Conservation (phyloP, 92 coral and sea anemone species). For the Palythoa grandiflora region DNA sequence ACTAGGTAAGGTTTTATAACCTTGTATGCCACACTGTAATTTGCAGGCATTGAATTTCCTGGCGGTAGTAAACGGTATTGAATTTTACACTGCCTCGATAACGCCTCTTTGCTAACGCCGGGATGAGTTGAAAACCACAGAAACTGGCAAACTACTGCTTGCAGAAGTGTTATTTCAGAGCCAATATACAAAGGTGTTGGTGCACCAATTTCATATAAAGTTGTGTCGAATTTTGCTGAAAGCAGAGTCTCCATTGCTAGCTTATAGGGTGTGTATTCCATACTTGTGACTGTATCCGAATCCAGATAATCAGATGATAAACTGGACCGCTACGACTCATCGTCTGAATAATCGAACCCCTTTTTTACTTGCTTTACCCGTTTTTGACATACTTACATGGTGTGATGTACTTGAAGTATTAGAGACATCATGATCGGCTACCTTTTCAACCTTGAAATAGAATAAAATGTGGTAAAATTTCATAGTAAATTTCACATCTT, state of each 20-base stretch:
- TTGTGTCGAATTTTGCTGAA: constrained; percentile 10
- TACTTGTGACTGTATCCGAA: too few relatives aligned
- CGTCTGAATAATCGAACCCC: too few relatives aligned
- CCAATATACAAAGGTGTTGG: constrained; percentile 42
- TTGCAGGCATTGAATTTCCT: not conserved
- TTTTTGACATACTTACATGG: too few relatives aligned
- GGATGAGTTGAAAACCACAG: constrained; percentile 42
- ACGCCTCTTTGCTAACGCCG: constrained; percentile 50
- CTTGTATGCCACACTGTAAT: constrained; percentile 34
- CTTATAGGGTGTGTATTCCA: too few relatives aligned
- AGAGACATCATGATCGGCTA: too few relatives aligned
- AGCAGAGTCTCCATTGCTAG: not conserved
- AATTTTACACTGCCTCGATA: constrained; percentile 21
- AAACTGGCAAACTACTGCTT: constrained; percentile 43
- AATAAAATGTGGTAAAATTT: too few relatives aligned
- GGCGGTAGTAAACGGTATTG: constrained; percentile 32
- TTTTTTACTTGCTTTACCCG: too few relatives aligned
- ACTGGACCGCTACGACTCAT: too few relatives aligned
- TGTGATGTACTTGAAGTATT: too few relatives aligned
- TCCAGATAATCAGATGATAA: too few relatives aligned
- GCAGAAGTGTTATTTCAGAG: constrained; percentile 29
- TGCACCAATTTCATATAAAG: constrained; percentile 3
- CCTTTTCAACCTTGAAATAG: too few relatives aligned
- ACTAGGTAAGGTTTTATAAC: constrained; percentile 42
- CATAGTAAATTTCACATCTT: too few relatives aligned